Base-by-base conservation (phyloP, 1,140 invertebrate genomes). In the Hyposmocoma kahamanoa region DNA sequence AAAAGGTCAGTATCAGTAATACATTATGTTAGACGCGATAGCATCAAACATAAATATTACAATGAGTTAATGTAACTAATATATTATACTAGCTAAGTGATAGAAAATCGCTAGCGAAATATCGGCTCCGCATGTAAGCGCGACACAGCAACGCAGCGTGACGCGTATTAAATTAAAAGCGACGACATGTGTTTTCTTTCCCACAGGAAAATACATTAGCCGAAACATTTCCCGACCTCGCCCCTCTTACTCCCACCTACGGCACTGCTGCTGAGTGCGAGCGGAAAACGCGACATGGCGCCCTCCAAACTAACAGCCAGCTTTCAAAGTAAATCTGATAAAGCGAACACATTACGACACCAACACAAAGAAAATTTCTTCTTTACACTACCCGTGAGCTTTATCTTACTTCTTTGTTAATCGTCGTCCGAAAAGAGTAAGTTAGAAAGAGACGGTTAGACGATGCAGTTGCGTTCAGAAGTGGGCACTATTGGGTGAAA, bases 141-240 rank as follows among this genome's bases (percentile, higher is more conserved):
- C 47, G 54, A 77, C 72, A 82, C 60, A 65, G 59, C 54, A 59
- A 59, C 82, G 43, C 82, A 83, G 82, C 82, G 57, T 83, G 82
- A 77, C 67, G 64, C 67, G 72, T 78, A 85, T 85, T 82, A 85
- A 82, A 82, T 84, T 83, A 82, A 85, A 83, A 83, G 74, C 72
- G 77, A 75, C 74, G 63, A 85, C 82, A 85, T 82, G 78, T 85
- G 82, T 85, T 85, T 83, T 85, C 69, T 72, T 83, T 82, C 79
- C 79, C 79, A 82, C 74, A 83, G 78, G 79, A 85, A 85, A 85
- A 80, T 76, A 85, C 70, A 85, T 83, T 85, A 83, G 77, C 72
- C 59, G 56, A 56, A 73, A 75, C 74, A 85, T 83, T 85, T 83
- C 72, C 67, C 78, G 70, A 24, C 53, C 20, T 53, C 46, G n/a